Evolutionary conservation across 2,797 vertebrate genomes (phyloP), one percentile per base, ranked within the genome.

Genomic region (Selene dorsalis): DNA sequence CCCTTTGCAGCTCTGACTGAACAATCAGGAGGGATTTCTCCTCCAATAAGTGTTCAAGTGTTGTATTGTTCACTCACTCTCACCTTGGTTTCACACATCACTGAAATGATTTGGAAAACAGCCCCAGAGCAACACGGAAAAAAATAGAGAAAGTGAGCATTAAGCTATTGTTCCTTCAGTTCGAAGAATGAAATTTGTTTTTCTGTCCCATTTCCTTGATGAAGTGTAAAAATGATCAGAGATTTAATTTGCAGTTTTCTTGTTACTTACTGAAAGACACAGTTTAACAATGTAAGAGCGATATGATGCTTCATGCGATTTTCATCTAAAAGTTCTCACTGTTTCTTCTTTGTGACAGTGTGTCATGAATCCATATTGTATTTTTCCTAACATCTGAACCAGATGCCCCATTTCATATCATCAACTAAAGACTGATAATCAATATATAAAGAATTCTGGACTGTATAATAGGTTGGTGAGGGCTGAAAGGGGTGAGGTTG

Each of bases 11-110:
- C 77, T 39, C 48, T 32, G 75, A 69, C 81, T 64, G 38, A 76
- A 83, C 83, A 82, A 75, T 68, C 78, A 82, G 57, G 56, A 32
- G 76, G 64, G 57, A 75, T 81, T 89, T 89, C 52, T 39, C 65
- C 77, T 71, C 45, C 69, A 74, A 43, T 47, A 79, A 84, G 43
- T 75, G 57, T 30, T 41, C 18, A 39, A 18, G 22, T 56, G 50
- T 39, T 71, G 57, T 67, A 71, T 63, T 88, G 75, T 84, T 84
- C 79, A 71, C 71, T 69, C 58, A 73, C 69, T 73, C 79, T 71
- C 67, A 69, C 38, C 63, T 39, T 18, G 52, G 83, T 84, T 83
- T 82, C 47, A 88, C 65, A 78, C 69, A 83, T 78, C 79, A 73
- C 13, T 73, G 39, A 57, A 76, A 76, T 73, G 39, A 24, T 69